phyloP scores from a whole-genome alignment of 2,888 invertebrate species.

The Linyphia triangularis region DNA sequence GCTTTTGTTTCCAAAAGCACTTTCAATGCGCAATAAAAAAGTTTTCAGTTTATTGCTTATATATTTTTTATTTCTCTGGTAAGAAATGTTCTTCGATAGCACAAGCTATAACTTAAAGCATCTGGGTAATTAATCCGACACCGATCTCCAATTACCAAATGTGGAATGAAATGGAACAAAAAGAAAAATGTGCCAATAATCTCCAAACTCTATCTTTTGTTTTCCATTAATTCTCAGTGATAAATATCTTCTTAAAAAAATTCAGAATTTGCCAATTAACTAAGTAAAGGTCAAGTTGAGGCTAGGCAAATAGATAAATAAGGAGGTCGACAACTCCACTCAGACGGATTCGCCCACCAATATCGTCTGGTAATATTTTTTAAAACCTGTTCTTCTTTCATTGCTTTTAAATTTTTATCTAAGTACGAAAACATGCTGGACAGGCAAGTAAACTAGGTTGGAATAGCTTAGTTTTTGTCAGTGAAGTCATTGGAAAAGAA shows the following conservation, averaged over 20 bases:
- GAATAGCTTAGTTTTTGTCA: slow-evolving; percentile 6
- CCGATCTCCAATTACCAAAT: not conserved
- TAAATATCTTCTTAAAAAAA: slow-evolving; percentile 2
- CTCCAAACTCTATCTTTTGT: not conserved
- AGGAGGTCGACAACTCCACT: slow-evolving; percentile 32
- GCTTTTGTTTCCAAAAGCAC: too few relatives aligned
- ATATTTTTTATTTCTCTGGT: too few relatives aligned
- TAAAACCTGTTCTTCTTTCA: not conserved
- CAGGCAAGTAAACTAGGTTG: not conserved
- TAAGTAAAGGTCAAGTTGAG: slow-evolving; percentile 9
- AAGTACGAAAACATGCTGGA: slow-evolving; percentile 15
- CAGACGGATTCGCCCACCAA: slow-evolving; percentile 25
- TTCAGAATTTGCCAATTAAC: slow-evolving; percentile 31
- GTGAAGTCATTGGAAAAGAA: not conserved
- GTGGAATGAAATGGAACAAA: not conserved
- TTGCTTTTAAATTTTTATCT: not conserved
- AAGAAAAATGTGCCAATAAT: not conserved
- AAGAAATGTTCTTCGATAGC: too few relatives aligned
- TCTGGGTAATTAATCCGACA: too few relatives aligned
- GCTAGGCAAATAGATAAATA: slow-evolving; percentile 35
- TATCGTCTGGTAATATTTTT: not conserved
- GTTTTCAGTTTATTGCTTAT: too few relatives aligned
- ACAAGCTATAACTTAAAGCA: too few relatives aligned
- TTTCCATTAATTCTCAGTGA: not conserved
- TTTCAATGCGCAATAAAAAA: too few relatives aligned